phyloP scores from a whole-genome alignment of 2,113 vertebrate genomes.

The Holacanthus passer region DNA sequence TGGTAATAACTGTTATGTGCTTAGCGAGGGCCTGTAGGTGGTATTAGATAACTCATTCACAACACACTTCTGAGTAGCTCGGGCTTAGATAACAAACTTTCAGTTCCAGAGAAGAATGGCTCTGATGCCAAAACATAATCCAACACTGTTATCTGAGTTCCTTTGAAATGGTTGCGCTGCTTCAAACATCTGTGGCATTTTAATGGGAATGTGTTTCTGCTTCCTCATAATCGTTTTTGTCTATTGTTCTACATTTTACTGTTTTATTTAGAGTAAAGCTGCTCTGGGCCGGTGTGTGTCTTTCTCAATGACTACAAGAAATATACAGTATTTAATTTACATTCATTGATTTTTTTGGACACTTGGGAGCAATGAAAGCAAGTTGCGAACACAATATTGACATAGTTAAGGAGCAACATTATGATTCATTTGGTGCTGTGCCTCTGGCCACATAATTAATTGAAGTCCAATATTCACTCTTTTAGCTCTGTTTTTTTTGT shows the following conservation, averaged over 20 bases:
- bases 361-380: neutral
- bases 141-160: neutral
- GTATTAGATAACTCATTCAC: neutral
- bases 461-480: neutral
- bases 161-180: neutral
- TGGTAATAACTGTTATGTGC: constrained; percentile 3
- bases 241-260: neutral
- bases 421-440: neutral
- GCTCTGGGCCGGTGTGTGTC: no score
- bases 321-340: neutral
- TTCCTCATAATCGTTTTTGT: neutral
- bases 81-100: neutral
- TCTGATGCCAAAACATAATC: constrained; percentile 6
- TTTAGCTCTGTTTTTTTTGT: neutral
- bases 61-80: neutral
- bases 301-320: neutral
- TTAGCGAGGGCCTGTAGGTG: neutral
- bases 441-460: neutral
- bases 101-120: neutral
- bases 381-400: neutral
- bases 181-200: neutral
- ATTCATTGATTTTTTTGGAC: neutral
- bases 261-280: neutral
- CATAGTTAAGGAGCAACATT: neutral
- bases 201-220: neutral